A percentile compares a stretch with the other conserved stretches of the same genome.
These are phyloP conservation scores for Onychostoma macrolepis DNA, from an alignment of 2,113 vertebrate species.

Conservation along the genomic window DNA sequence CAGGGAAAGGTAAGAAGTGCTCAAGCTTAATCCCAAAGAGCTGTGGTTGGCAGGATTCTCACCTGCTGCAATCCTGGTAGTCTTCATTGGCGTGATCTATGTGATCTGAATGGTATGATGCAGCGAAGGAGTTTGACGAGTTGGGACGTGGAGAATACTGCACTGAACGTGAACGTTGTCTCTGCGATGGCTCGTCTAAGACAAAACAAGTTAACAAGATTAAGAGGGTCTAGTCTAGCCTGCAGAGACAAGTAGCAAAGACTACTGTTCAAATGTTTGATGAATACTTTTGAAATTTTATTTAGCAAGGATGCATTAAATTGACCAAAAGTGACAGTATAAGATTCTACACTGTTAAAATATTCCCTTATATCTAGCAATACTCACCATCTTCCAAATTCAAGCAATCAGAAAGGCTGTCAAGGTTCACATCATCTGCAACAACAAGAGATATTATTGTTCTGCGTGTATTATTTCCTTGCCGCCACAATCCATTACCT, in stretches of 20 bases:
- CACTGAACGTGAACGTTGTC: constrained; percentile 81
- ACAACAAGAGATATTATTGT: constrained; percentile 58
- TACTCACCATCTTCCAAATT: constrained; percentile 89
- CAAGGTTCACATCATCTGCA: constrained; percentile 90
- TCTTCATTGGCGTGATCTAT: constrained; percentile 68
- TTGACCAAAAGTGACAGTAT: neutral
- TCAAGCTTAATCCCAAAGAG: neutral
- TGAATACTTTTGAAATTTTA: too few species aligned
- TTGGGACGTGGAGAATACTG: constrained; percentile 88
- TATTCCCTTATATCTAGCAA: neutral
- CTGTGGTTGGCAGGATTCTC: neutral
- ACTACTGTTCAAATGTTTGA: neutral
- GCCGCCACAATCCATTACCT: neutral
- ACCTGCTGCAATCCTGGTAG: constrained; percentile 58
- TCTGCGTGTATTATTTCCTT: neutral
- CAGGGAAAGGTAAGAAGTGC: constrained; percentile 17
- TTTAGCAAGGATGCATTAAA: neutral
- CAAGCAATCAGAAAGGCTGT: constrained; percentile 90
- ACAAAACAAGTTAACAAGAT: constrained; percentile 25
- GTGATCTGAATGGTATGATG: constrained; percentile 67
- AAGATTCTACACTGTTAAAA: neutral
- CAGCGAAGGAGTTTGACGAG: constrained; percentile 81
- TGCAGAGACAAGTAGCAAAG: neutral
- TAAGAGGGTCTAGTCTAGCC: neutral
- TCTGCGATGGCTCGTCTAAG: constrained; percentile 78